Conservation (phyloP, 1,140 invertebrate genomes). For the Coptotermes formosanus region DNA sequence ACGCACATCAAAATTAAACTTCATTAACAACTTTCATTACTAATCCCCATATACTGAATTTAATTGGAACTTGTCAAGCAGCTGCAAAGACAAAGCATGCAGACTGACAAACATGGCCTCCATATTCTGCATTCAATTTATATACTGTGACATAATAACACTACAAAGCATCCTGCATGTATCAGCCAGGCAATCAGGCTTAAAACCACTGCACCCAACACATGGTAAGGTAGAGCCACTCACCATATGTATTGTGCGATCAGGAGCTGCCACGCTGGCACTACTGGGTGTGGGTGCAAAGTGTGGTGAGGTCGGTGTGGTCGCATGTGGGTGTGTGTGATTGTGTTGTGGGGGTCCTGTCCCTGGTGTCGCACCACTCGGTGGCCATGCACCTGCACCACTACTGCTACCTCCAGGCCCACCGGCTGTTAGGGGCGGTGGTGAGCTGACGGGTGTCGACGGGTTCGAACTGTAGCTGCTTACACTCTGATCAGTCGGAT, state of each 20-base stretch:
- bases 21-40: no score
- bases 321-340: not conserved
- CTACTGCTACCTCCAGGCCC: not conserved
- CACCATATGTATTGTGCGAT: conserved; percentile 50
- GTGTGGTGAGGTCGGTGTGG: conserved; percentile 48
- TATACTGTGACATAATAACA: no score
- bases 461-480: conserved; percentile 93
- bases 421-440: conserved; percentile 67
- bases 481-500: conserved; percentile 83
- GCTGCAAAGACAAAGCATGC: no score
- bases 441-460: conserved; percentile 82
- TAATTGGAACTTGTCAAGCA: no score
- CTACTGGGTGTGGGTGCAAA: conserved; percentile 31
- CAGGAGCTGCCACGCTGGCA: conserved; percentile 33
- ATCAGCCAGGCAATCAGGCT: no score
- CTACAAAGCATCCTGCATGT: no score
- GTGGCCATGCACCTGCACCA: conserved; percentile 37
- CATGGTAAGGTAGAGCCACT: conserved; percentile 35
- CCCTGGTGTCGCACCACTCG: conserved; percentile 27
- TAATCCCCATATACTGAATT: no score
- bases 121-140: no score
- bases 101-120: no score
- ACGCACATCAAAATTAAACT: no score
- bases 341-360: not conserved
- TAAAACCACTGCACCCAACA: no score